Evolutionary conservation across 2,888 invertebrate genomes (phyloP).

Genomic region (Leptopterna dolabrata): DNA sequence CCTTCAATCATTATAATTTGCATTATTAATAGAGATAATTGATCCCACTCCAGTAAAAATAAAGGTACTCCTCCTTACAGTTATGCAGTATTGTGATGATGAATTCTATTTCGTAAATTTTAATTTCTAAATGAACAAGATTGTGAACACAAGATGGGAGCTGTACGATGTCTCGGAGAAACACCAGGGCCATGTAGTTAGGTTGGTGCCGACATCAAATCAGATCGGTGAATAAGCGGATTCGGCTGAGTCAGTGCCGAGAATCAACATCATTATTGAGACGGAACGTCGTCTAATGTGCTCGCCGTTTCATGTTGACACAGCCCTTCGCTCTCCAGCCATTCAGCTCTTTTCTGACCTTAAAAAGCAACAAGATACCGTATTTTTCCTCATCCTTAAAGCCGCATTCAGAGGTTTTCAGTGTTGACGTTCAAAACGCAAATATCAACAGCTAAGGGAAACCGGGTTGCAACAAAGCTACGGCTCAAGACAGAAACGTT

Average conservation of each 20-base stretch:
- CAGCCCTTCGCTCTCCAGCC: not conserved
- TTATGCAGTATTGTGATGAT: no score
- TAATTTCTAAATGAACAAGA: no score
- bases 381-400: not conserved
- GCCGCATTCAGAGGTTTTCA: not conserved
- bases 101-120: no score
- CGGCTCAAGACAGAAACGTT: no score
- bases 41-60: no score
- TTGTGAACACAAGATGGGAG: no score
- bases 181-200: not conserved
- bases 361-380: not conserved
- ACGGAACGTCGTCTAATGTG: not conserved
- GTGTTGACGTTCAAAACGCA: not conserved
- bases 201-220: not conserved
- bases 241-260: not conserved
- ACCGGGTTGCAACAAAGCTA: no score
- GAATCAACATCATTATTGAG: conserved; percentile 5
- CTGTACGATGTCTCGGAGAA: not conserved
- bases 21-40: no score
- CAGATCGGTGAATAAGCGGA: not conserved
- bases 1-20: no score
- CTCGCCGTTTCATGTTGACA: not conserved
- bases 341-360: not conserved
- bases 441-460: not conserved
- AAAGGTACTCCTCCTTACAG: no score